Conservation (phyloP, 2,797 vertebrate genomes). For the Sebastes miniatus region DNA sequence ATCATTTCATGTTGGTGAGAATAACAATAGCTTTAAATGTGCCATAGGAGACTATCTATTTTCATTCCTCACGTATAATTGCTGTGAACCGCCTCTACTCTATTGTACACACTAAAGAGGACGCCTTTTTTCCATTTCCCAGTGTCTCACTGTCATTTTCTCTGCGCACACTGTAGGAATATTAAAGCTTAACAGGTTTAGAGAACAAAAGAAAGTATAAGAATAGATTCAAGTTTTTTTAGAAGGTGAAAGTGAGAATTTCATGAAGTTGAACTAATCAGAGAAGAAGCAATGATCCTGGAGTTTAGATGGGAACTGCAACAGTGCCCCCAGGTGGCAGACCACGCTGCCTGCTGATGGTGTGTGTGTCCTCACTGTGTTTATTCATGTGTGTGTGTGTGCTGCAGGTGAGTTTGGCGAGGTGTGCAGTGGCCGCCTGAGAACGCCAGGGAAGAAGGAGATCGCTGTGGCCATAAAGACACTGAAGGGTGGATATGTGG, state of each 20-base stretch:
- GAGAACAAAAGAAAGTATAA: constrained; percentile 58
- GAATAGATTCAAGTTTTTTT: constrained; percentile 48
- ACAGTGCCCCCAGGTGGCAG: constrained; percentile 78
- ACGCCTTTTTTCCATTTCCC: constrained; percentile 16
- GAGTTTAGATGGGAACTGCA: constrained; percentile 56
- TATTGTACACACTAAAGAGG: constrained; percentile 19
- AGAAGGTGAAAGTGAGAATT: constrained; percentile 30
- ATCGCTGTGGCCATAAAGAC: constrained; percentile 96
- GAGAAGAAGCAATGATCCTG: constrained; percentile 13
- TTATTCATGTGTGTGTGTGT: neutral
- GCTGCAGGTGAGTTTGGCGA: constrained; percentile 92
- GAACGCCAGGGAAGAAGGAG: constrained; percentile 93
- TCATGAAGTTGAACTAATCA: constrained; percentile 59
- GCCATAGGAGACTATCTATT: constrained; percentile 52
- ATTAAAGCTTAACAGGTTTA: constrained; percentile 57
- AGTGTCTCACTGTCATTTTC: constrained; percentile 44
- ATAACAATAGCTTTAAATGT: constrained; percentile 51
- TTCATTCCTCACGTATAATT: constrained; percentile 40
- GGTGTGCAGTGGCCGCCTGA: constrained; percentile 93
- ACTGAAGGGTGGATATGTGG: constrained; percentile 91
- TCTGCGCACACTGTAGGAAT: constrained; percentile 31
- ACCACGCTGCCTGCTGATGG: neutral
- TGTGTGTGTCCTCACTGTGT: neutral
- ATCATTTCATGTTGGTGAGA: constrained; percentile 17
- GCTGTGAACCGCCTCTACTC: constrained; percentile 6